These are phyloP conservation scores for Heliconius melpomene DNA, from an alignment of 1,140 invertebrate genomes.

Conservation along the genomic window DNA sequence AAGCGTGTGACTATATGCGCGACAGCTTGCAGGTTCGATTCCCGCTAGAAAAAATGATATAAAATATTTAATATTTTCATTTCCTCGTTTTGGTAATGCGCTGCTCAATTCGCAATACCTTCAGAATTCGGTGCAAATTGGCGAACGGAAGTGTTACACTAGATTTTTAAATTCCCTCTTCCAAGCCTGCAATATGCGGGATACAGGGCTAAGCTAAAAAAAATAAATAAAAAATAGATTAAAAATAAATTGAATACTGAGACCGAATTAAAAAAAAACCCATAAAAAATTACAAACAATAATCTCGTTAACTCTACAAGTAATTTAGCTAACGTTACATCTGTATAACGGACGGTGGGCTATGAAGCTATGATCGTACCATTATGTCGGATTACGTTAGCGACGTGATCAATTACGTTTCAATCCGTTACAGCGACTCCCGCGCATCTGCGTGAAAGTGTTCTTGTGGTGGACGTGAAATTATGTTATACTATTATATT, in stretches of 20 bases:
- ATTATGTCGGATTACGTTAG: conserved; percentile 25
- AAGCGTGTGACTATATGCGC: too few relatives aligned
- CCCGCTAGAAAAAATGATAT: too few relatives aligned
- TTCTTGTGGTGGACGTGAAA: background rate
- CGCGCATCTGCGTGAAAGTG: conserved; percentile 17
- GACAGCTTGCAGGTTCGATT: too few relatives aligned
- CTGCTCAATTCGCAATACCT: too few relatives aligned
- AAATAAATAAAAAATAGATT: too few relatives aligned
- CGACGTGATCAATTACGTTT: conserved; percentile 21
- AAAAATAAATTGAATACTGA: too few relatives aligned
- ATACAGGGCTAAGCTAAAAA: too few relatives aligned
- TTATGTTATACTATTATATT: background rate
- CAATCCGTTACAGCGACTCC: background rate
- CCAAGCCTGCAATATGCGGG: too few relatives aligned
- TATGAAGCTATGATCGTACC: background rate
- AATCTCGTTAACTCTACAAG: background rate
- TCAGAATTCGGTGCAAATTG: too few relatives aligned
- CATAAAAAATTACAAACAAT: background rate
- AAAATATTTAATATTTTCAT: too few relatives aligned
- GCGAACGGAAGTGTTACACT: background rate
- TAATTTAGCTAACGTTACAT: background rate
- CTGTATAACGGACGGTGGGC: background rate
- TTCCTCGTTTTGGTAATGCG: too few relatives aligned
- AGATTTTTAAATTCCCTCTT: background rate
- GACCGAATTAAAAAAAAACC: too few relatives aligned